Base-by-base conservation (phyloP, 2,888 invertebrate genomes). In the Xylocampa areola region DNA sequence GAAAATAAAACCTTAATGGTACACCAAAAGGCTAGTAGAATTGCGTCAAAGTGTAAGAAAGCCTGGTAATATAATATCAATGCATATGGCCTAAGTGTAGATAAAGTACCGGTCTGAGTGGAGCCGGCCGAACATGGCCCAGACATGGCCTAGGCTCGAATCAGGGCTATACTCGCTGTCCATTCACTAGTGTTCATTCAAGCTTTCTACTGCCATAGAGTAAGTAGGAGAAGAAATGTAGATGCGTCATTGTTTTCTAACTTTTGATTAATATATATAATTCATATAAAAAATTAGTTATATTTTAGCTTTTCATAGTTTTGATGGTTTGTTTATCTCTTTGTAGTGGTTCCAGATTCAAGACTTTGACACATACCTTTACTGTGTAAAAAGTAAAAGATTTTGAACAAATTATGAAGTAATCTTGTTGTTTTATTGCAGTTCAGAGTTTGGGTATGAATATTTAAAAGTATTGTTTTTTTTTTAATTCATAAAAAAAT, bases 101-200 rank as follows among this genome's bases (percentile, higher is more conserved):
- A 85, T 83, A 80, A 78, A 68, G 68, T 80, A 85, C 86, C 81
- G 84, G 85, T 86, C 76, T 59, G 37, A 40, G 49, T 0, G 43
- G 50, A 49, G 57, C 59, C 41, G 62, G 58, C 65, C 71, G 73
- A 74, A 77, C 74, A 77, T 52, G 59, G 66, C 48, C 73, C 62
- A 76, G 76, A 76, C 76, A 73, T 57, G 60, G 69, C 66, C 75
- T 76, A 74, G 76, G 70, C 63, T 74, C 70, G 61, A 76, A 74
- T 68, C 75, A 73, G 73, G 55, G 53, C 62, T 73, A 50, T 68
- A 52, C 64, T 76, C 77, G 71, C 67, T 73, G 83, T 82, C 87
- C 89, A 90, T 91, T 92, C 89, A 91, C 86, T 78, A 80, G 77
- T 73, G 77, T 86, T 86, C 90, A 91, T 92, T 92, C 87, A 92